phyloP scores from a whole-genome alignment of 2,113 vertebrate genomes.

The Ranitomeya variabilis region DNA sequence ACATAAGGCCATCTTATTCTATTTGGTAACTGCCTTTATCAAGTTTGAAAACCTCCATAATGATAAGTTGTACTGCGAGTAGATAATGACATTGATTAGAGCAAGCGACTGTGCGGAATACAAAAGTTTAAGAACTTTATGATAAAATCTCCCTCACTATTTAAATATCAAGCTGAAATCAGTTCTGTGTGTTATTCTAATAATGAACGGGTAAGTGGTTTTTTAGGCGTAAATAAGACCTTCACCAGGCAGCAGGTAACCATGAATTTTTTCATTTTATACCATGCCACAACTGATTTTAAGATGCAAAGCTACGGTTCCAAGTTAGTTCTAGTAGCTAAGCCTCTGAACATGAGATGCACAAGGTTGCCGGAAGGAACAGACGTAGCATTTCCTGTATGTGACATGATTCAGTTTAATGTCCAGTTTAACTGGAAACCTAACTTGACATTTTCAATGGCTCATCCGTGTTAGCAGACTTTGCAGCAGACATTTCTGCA shows the following conservation, averaged over 20 bases:
- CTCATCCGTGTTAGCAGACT: too few species aligned
- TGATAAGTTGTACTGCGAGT: neutral
- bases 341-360: too few species aligned
- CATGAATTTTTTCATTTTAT: neutral
- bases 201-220: neutral
- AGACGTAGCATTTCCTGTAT: too few species aligned
- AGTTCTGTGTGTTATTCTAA: neutral
- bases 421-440: too few species aligned
- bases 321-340: too few species aligned
- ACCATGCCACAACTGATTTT: neutral
- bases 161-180: neutral
- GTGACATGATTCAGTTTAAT: too few species aligned
- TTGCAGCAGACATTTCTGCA: too few species aligned
- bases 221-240: neutral
- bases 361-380: too few species aligned
- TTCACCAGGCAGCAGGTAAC: neutral
- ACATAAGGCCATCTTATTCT: neutral
- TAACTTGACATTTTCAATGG: too few species aligned
- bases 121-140: neutral
- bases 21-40: neutral
- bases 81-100: neutral
- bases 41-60: neutral
- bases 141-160: neutral
- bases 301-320: neutral
- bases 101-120: neutral